Percentiles rank a stretch among this genome's conserved stretches.
These are phyloP conservation scores for Pandemis cinnamomeana DNA, from an alignment of 2,888 invertebrate species.

Conservation along the genomic window DNA sequence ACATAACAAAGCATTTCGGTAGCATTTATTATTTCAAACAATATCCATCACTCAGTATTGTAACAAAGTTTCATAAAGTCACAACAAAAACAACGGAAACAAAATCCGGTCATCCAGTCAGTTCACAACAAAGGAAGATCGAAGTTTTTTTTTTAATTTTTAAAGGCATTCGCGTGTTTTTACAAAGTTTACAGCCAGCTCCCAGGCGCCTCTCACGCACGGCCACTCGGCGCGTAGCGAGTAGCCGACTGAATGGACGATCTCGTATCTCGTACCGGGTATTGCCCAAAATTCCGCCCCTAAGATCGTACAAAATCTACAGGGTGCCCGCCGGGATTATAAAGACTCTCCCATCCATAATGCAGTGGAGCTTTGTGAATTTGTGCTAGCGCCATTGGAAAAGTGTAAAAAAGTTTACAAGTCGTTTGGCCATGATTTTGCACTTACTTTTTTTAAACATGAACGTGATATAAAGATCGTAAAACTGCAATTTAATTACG, in stretches of 20 bases:
- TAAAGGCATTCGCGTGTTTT: background rate
- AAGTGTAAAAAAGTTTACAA: slow-evolving; percentile 17
- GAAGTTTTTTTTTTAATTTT: background rate
- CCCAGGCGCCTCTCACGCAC: slow-evolving; percentile 7
- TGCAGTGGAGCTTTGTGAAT: slow-evolving; percentile 31
- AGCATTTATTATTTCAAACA: slow-evolving; percentile 31
- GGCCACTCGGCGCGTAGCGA: slow-evolving; percentile 31
- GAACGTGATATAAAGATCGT: slow-evolving; percentile 1
- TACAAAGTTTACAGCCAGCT: slow-evolving; percentile 16
- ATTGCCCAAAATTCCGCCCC: slow-evolving; percentile 12
- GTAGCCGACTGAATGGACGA: slow-evolving; percentile 34
- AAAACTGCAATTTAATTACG: background rate
- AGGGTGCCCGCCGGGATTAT: slow-evolving; percentile 20
- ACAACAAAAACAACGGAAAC: background rate
- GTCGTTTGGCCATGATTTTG: background rate
- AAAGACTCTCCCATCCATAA: slow-evolving; percentile 34
- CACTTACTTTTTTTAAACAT: background rate
- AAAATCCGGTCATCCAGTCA: background rate
- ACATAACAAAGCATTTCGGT: slow-evolving; percentile 79
- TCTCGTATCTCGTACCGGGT: slow-evolving; percentile 18
- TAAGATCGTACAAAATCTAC: slow-evolving; percentile 4
- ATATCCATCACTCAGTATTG: slow-evolving; percentile 15
- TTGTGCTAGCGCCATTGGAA: slow-evolving; percentile 17
- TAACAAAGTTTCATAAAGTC: slow-evolving; percentile 1
- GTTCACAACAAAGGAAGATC: background rate